Conservation (phyloP, 2,797 vertebrate species). For the Hemibagrus guttatus region DNA sequence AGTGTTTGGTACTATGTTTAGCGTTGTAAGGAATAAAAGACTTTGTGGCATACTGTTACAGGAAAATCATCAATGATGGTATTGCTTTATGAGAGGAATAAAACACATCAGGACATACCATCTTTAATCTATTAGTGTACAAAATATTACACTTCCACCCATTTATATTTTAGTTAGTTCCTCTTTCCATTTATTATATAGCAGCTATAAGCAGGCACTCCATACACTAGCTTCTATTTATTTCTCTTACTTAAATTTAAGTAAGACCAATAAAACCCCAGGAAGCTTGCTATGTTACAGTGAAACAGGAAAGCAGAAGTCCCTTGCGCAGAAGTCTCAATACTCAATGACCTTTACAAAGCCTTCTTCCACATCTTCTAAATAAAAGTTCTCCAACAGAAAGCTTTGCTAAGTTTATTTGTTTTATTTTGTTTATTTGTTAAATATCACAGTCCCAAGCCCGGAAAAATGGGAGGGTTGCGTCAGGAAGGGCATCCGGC, state of each 20-base stretch:
- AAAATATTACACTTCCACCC: not conserved
- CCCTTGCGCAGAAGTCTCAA: not conserved
- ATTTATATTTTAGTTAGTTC: not conserved
- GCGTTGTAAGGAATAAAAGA: not conserved
- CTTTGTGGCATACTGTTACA: not conserved
- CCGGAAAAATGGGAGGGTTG: no score
- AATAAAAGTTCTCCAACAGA: not conserved
- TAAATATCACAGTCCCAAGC: conserved; percentile 1
- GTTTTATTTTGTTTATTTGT: no score
- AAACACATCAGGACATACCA: not conserved
- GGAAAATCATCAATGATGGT: not conserved
- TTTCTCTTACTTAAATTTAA: not conserved
- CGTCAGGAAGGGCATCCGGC: no score
- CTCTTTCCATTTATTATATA: not conserved
- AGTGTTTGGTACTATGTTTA: conserved; percentile 35
- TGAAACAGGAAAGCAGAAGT: not conserved
- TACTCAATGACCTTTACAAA: not conserved
- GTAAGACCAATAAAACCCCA: not conserved
- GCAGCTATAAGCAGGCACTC: not conserved
- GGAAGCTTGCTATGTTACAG: not conserved
- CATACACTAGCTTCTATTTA: not conserved
- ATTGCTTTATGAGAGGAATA: no score
- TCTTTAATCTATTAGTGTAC: no score
- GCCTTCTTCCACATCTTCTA: not conserved
- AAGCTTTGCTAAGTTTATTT: not conserved